Evolutionary conservation across 2,113 vertebrate genomes (phyloP), one percentile per base, ranked within the genome.

Genomic region (Tupaia tana): DNA sequence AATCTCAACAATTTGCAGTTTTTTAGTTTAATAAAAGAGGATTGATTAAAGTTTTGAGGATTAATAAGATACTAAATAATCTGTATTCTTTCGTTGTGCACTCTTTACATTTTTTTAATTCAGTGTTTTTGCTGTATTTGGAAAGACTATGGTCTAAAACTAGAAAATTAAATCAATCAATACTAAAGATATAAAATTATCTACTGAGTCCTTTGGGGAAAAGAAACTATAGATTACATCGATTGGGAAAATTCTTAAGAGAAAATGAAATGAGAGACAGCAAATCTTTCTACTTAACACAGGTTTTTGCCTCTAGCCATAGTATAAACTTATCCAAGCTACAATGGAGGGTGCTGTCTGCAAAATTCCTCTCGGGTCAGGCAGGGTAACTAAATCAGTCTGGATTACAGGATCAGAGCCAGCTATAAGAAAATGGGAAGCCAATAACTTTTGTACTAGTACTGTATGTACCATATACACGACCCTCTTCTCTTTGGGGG

Each of bases 221-320:
- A 13, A 34, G 63, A 34, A 66, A 52, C 64, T 89, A 74, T 58
- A 74, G 90, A 92, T 84, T 69, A 25, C 24, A 90, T 79, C 56
- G 54, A 92, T 70, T 92, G 52, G 82, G 81, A 95, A 95, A 92
- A 83, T 56, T 93, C 25, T 77, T 93, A 74, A 66, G 79, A 43
- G 63, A 20, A 89, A 93, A 93, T 93, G 43, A 96, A 95, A 94
- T 94, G 34, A 22, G 95, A 84, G 69, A 71, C n/a, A 96, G 54
- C 20, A 93, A 92, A 91, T 34, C 64, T 92, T 77, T 71, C 54
- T 75, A 86, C 54, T 86, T 78, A 61, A 59, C 63, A 86, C 9
- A 83, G 31, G 71, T 71, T 93, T 86, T 52, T 86, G 80, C 54
- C 64, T 85, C 54, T n/a, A 25, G 56, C 91, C 89, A 20, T 58